Evolutionary conservation across 2,888 invertebrate species (phyloP).

Genomic region (Coleophora flavipennella): DNA sequence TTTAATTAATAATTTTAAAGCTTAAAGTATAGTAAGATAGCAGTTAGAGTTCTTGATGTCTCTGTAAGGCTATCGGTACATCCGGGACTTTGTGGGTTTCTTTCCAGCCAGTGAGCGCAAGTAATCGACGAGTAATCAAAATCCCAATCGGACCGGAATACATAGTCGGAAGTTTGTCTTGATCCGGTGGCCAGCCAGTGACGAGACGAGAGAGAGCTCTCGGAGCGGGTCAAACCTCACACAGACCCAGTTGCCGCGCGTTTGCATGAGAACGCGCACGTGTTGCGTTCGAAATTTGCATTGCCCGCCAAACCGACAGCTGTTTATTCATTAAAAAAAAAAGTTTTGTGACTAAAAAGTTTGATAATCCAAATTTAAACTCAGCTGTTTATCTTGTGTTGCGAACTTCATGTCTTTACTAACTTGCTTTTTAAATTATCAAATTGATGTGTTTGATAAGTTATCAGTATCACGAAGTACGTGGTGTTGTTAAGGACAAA

Average conservation of each 20-base stretch:
- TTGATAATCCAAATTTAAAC: neutral
- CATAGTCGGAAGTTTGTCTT: constrained; percentile 56
- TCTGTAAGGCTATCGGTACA: too few relatives aligned
- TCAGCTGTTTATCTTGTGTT: too few relatives aligned
- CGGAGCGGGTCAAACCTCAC: constrained; percentile 32
- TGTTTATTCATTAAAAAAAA: constrained; percentile 10
- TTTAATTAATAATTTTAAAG: too few relatives aligned
- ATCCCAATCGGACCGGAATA: constrained; percentile 46
- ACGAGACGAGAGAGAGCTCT: constrained; percentile 25
- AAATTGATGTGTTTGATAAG: too few relatives aligned
- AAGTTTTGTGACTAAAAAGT: too few relatives aligned
- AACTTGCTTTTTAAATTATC: too few relatives aligned
- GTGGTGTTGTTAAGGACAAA: too few relatives aligned
- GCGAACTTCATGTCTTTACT: too few relatives aligned
- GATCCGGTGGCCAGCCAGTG: constrained; percentile 31
- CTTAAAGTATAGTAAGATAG: too few relatives aligned
- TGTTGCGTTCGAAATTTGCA: constrained; percentile 18
- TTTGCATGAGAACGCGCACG: constrained; percentile 43
- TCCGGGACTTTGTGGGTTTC: constrained; percentile 26
- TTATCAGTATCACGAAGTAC: too few relatives aligned
- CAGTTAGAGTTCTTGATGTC: too few relatives aligned
- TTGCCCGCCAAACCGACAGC: constrained; percentile 30
- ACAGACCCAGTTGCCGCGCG: constrained; percentile 52
- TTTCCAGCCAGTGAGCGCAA: constrained; percentile 9
- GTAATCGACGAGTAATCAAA: constrained; percentile 19